Percentiles rank a stretch among this genome's conserved stretches.
phyloP scores from a whole-genome alignment of 2,888 invertebrate genomes.

The Hydrotaea diabolus region DNA sequence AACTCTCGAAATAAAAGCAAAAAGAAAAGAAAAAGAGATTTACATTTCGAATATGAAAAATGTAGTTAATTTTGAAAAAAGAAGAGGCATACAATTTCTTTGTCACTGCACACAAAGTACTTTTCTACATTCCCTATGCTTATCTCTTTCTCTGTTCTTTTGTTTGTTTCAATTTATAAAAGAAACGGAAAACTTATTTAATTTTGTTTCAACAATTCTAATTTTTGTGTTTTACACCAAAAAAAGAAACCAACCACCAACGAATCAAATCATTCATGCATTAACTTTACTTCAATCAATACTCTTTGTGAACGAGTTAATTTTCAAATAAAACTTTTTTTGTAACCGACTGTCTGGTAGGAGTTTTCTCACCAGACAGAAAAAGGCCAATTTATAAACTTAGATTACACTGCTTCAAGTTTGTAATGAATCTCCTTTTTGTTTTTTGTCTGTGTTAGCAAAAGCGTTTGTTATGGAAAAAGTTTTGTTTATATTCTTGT shows the following conservation, averaged over 20 bases:
- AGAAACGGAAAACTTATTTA: no score
- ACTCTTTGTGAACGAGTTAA: not conserved
- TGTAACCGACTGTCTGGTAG: not conserved
- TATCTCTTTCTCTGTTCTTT: constrained; percentile 3
- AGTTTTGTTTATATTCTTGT: constrained; percentile 42
- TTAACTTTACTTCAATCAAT: not conserved
- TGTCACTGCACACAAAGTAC: not conserved
- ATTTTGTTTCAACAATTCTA: constrained; percentile 2
- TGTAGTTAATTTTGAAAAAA: not conserved
- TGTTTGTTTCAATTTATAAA: not conserved
- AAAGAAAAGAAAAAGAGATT: constrained; percentile 3
- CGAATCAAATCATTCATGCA: not conserved
- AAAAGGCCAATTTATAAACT: constrained; percentile 15
- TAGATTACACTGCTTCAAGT: not conserved
- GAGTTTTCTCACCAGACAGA: not conserved
- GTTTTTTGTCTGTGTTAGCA: not conserved
- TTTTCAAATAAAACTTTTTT: constrained; percentile 31
- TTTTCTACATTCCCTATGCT: not conserved
- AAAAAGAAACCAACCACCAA: not conserved
- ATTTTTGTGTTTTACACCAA: constrained; percentile 12
- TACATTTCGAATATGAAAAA: not conserved
- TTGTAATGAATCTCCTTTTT: constrained; percentile 22
- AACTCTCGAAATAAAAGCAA: constrained; percentile 9
- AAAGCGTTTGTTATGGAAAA: constrained; percentile 13
- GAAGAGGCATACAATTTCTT: not conserved